Base-by-base conservation (phyloP, 2,888 invertebrate species). In the Tenthredo livida region DNA sequence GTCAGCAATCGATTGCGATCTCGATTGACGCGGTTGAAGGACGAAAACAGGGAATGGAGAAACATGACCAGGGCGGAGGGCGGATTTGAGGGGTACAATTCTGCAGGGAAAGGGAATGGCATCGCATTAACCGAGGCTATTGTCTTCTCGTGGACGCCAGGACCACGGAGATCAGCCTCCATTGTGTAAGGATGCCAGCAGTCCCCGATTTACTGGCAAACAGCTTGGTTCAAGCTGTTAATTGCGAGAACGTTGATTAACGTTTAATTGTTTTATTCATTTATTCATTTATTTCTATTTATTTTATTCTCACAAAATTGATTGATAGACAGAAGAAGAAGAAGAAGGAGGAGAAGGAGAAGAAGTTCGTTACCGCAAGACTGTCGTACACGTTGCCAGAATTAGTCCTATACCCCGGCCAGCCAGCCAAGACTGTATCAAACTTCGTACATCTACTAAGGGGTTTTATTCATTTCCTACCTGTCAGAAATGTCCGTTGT, bases 51-150 rank as follows among this genome's bases (percentile, higher is more conserved):
- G 33, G 67, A 70, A 29, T 70, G 47, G 80, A 61, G 67, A 25
- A 50, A 70, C 83, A 67, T 70, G 47, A 83, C 17, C 67, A 67
- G 47, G 70, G 83, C 54, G 83, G 15, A 67, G 80, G 61, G 15
- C 25, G 21, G 61, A 9, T 43, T 43, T 40, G 43, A 9, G 61
- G 80, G 25, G 80, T 37, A 29, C 37, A 15, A 25, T 25, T 61
- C 61, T n/a, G 50, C 15, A 9, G 73, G 21, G 25, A 5, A 10
- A 50, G 50, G 58, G 47, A 61, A 40, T 21, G 77, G 88, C 89
- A 88, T 87, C 87, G 89, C 87, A 89, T 90, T 89, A 89, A 65
- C 67, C 67, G 88, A 88, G 85, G 88, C 90, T 85, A 91, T 91
- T 91, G 90, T 91, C 87, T 87, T 85, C 84, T 85, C 85, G 82